phyloP scores from a whole-genome alignment of 1,140 invertebrate species.

The Stegodyphus dumicola region DNA sequence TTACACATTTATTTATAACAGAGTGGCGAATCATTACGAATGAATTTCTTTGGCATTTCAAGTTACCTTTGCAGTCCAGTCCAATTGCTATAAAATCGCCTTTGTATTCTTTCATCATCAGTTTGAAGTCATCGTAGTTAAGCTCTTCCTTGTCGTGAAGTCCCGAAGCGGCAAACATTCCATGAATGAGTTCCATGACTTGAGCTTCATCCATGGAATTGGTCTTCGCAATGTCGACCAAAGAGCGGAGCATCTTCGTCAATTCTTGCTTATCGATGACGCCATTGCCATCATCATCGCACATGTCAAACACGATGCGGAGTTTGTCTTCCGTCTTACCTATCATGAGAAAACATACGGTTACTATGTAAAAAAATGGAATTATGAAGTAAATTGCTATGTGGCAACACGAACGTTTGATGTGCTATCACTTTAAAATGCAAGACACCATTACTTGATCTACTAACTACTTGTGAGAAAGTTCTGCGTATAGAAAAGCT shows the following conservation, averaged over 20 bases:
- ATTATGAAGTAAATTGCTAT: too few species aligned
- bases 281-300: conserved; percentile 95
- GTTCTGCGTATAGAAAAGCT: too few species aligned
- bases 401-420: too few species aligned
- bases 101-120: conserved; percentile 97
- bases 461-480: too few species aligned
- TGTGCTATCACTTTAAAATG: too few species aligned
- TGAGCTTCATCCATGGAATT: conserved; percentile 70
- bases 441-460: too few species aligned
- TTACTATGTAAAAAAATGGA: background rate
- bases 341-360: background rate
- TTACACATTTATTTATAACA: too few species aligned
- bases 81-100: conserved; percentile 92
- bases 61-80: conserved; percentile 84
- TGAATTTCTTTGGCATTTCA: too few species aligned
- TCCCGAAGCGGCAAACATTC: conserved; percentile 93
- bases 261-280: conserved; percentile 95
- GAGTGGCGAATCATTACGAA: too few species aligned
- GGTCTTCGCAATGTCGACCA: conserved; percentile 94
- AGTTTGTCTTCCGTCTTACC: conserved; percentile 93
- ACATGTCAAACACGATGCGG: conserved; percentile 98
- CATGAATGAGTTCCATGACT: conserved; percentile 91
- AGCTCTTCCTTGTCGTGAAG: conserved; percentile 90
- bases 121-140: conserved; percentile 94
- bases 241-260: conserved; percentile 90